Evolutionary conservation across 2,888 invertebrate genomes (phyloP), one percentile per base, ranked within the genome.

Genomic region (Erannis defoliaria): DNA sequence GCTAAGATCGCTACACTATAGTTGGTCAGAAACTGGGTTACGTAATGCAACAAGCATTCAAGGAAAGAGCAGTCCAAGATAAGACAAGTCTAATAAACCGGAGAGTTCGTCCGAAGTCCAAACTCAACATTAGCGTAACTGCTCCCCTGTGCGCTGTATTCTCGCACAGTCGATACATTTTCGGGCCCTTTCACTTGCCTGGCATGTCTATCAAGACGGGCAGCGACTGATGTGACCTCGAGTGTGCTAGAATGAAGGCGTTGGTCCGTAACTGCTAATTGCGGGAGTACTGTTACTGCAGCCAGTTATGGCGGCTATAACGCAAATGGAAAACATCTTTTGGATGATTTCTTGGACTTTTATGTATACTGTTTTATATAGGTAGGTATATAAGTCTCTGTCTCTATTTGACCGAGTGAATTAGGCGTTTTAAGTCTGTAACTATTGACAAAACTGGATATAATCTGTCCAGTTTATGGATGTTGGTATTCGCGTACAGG

Each of bases 271-370:
- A 46, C 31, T 46, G 46, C 46, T 46, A 46, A 46, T 46, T 50
- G 23, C 37, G 38, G 12, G 21, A 35, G 35, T 18, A 50, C 37
- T 31, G 50, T 26, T 16, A 37, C 50, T 35, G 50, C 38, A 38
- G 10, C 35, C 49, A 18, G 50, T 50, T 23, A 50, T 35, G 18
- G 23, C 16, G 37, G 38, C 26, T 10, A 12, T 37, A 35, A 23
- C 26, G 26, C n/a, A 38, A 50, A 50, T 50, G 50, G 50, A 26
- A 50, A 49, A 35, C 38, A 50, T 50, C 26, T 50, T 38, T 9
- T 2, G 26, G 38, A 50, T 38, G 37, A 50, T 50, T 50, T 50
- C 50, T 38, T 14, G 38, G 19, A 16, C 23, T 38, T 50, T 50
- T 50, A 38, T 50, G 50, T 50, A n/a, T n/a, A 26, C 38, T 26